Base-by-base conservation (phyloP, 1,140 invertebrate species). In the Orius insidiosus region DNA sequence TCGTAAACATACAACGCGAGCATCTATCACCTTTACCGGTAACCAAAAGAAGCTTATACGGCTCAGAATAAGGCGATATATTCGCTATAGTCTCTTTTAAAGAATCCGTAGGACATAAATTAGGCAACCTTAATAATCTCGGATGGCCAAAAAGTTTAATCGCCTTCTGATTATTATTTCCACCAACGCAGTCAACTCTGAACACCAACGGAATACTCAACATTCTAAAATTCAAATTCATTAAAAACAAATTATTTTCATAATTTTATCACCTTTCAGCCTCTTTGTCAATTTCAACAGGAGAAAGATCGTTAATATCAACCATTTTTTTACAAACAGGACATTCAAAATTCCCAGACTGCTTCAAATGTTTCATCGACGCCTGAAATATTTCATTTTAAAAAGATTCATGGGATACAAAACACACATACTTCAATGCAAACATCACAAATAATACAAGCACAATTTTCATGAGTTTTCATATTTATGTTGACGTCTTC, bases 401-500 rank as follows among this genome's bases (percentile, higher is more conserved):
- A 24, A 24, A 3, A 24, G 7, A 4, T 24, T 24, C 24, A 15
- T 18, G 24, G 8, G 6, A 16, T 18, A 15, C 8, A 16, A 41
- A n/a, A n/a, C n/a, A n/a, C 30, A 58, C 59, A 65, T 60, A 78
- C 75, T 63, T 72, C 66, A 18, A 77, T 65, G 56, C 76, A 78
- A 19, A 55, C 56, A 45, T 70, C 64, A 57, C 76, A 78, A 35
- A 78, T 65, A 0, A 71, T 60, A 47, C 74, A 70, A 35, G 63
- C 63, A 57, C 75, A 78, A 18, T 60, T 63, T 4, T 57, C 59
- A 50, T 78, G 75, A 15, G 65, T 65, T 48, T 69, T 67, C 24
- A 78, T 58, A 49, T 72, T 67, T 11, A 58, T 62, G 14, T 74
- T 68, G 37, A 67, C 60, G 38, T 78, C 75, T 45, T 78, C 75